phyloP scores from a whole-genome alignment of 2,113 vertebrate genomes.

The Archilochus colubris region DNA sequence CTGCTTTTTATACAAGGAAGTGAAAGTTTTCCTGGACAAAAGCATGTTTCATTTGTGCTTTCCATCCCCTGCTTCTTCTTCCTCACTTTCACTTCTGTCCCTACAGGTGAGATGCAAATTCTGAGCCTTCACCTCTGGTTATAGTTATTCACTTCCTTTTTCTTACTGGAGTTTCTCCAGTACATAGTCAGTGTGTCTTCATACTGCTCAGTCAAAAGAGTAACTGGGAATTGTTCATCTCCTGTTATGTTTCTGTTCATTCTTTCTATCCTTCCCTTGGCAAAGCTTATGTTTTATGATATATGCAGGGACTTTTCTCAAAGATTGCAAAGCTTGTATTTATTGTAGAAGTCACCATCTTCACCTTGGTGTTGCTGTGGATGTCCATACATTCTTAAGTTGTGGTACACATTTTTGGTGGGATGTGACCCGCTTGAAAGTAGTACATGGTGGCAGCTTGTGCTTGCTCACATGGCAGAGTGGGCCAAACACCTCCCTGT shows the following conservation, averaged over 20 bases:
- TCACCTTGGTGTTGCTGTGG: not conserved
- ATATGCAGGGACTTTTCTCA: not conserved
- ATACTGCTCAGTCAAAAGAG: not conserved
- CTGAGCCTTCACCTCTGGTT: not conserved
- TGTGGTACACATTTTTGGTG: not conserved
- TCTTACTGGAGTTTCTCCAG: not conserved
- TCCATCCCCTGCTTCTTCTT: not conserved
- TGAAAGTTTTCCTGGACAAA: not conserved
- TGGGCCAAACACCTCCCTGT: not conserved
- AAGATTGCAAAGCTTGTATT: not conserved
- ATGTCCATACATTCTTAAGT: not conserved
- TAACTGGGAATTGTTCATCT: not conserved
- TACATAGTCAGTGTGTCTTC: not conserved
- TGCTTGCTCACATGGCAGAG: not conserved
- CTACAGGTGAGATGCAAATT: not conserved
- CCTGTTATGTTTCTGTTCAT: not conserved
- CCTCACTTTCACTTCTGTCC: not conserved
- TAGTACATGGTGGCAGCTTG: fast-evolving
- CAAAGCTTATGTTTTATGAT: fast-evolving
- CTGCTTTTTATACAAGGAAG: not conserved
- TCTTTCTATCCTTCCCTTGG: not conserved
- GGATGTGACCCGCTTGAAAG: not conserved
- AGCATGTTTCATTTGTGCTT: not conserved
- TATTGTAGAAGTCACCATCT: not conserved
- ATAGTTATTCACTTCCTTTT: not conserved